phyloP scores from a whole-genome alignment of 2,888 invertebrate genomes.

The Eupelmus urozonus region DNA sequence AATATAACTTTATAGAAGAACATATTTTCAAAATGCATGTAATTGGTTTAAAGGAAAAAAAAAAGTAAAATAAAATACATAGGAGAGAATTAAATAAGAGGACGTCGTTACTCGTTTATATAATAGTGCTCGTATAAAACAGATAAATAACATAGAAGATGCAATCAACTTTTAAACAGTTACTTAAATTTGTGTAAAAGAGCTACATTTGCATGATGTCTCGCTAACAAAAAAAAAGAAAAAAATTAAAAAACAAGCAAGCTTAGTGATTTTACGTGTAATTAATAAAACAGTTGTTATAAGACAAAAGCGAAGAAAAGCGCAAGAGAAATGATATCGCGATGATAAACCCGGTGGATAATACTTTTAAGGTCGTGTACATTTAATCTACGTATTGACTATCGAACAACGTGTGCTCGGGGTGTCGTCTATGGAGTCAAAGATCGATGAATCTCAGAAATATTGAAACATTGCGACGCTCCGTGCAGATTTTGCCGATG shows the following conservation, averaged over 20 bases:
- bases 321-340: constrained; percentile 12
- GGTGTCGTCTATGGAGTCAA: neutral
- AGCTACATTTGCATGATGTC: constrained; percentile 60
- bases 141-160: constrained; percentile 56
- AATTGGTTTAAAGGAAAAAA: constrained; percentile 40
- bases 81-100: constrained; percentile 9
- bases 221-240: constrained; percentile 34
- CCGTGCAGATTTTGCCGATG: constrained; percentile 32
- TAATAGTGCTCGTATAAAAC: constrained; percentile 49
- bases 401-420: constrained; percentile 24
- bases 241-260: constrained; percentile 1
- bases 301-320: neutral
- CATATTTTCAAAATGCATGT: constrained; percentile 55
- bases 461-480: neutral
- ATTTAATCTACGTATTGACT: constrained; percentile 50
- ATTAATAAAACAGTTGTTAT: constrained; percentile 44
- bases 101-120: constrained; percentile 37
- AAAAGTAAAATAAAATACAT: constrained; percentile 34
- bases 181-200: constrained; percentile 53
- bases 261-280: constrained; percentile 48
- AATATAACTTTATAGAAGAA: constrained; percentile 33
- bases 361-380: constrained; percentile 47
- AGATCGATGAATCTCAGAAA: neutral
- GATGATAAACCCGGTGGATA: constrained; percentile 33
- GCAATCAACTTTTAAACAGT: constrained; percentile 60